A percentile compares a stretch with the other conserved stretches of the same genome.
These are phyloP conservation scores for Porites evermanni DNA, from an alignment of 92 coral and sea anemone species.

Conservation along the genomic window DNA sequence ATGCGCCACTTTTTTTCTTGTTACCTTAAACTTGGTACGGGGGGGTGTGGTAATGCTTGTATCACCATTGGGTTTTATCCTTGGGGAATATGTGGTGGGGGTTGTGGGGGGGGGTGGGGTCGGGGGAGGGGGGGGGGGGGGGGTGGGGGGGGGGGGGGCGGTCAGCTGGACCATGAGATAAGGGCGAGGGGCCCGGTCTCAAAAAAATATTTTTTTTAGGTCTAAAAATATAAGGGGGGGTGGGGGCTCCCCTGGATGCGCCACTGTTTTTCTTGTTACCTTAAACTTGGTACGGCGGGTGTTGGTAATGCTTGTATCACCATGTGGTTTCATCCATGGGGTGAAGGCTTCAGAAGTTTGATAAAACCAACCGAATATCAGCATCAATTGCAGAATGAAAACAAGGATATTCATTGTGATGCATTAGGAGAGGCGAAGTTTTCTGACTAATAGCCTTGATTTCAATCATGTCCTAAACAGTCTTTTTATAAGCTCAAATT, in stretches of 20 bases:
- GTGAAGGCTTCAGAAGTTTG: slow-evolving; percentile 11
- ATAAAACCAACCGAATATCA: background rate
- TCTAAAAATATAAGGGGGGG: too few relatives aligned
- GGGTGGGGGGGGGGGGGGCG: too few relatives aligned
- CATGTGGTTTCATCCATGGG: slow-evolving; percentile 18
- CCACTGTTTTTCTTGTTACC: background rate
- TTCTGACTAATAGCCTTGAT: background rate
- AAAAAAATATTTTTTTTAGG: too few relatives aligned
- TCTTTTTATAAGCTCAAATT: background rate
- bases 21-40: slow-evolving; percentile 7
- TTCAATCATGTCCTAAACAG: background rate
- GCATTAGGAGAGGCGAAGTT: background rate
- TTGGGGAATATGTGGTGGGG: too few relatives aligned
- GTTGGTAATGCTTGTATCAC: background rate
- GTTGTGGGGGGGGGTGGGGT: too few relatives aligned
- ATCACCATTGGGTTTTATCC: slow-evolving; percentile 15
- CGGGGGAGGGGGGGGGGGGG: too few relatives aligned
- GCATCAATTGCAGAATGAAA: background rate
- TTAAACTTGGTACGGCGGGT: slow-evolving; percentile 6
- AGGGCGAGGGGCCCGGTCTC: too few relatives aligned
- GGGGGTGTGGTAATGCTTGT: background rate
- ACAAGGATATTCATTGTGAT: background rate
- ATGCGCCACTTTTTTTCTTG: too few relatives aligned
- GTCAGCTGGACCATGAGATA: too few relatives aligned
- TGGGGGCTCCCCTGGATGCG: too few relatives aligned